A percentile compares a stretch with the other conserved stretches of the same genome.
phyloP scores from a whole-genome alignment of 2,888 invertebrate genomes.

The Andrena camellia region DNA sequence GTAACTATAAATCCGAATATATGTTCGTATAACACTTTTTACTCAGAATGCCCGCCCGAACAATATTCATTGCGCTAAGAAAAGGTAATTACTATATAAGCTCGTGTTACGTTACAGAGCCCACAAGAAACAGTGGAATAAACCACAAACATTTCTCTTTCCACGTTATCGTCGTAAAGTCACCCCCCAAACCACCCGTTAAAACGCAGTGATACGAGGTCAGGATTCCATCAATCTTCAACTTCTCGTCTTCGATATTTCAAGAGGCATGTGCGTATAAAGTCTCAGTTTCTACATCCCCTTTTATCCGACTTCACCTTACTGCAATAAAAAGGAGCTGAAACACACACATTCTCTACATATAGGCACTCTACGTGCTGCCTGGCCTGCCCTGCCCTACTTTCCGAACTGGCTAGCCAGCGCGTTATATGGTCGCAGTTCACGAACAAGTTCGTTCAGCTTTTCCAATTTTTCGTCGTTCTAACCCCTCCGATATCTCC shows the following conservation, averaged over 20 bases:
- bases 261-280: conserved; percentile 15
- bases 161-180: not conserved
- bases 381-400: conserved; percentile 33
- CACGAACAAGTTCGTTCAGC: conserved; percentile 27
- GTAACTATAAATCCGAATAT: no score
- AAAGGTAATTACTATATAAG: no score
- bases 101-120: no score
- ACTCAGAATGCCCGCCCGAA: no score
- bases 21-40: no score
- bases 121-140: not conserved
- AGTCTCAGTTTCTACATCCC: conserved; percentile 19
- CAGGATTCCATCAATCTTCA: conserved; percentile 32
- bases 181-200: conserved; percentile 10
- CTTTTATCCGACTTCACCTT: conserved; percentile 30
- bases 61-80: no score
- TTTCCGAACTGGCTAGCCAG: conserved; percentile 25
- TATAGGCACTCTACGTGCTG: conserved; percentile 15
- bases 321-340: conserved; percentile 32
- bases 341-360: conserved; percentile 19
- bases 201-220: not conserved
- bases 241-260: conserved; percentile 33
- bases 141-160: not conserved
- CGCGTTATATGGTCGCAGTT: conserved; percentile 41
- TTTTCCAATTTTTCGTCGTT: conserved; percentile 30
- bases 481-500: conserved; percentile 1